These are phyloP conservation scores for Parnassius glacialis DNA, from an alignment of 2,888 invertebrate genomes.

Conservation along the genomic window DNA sequence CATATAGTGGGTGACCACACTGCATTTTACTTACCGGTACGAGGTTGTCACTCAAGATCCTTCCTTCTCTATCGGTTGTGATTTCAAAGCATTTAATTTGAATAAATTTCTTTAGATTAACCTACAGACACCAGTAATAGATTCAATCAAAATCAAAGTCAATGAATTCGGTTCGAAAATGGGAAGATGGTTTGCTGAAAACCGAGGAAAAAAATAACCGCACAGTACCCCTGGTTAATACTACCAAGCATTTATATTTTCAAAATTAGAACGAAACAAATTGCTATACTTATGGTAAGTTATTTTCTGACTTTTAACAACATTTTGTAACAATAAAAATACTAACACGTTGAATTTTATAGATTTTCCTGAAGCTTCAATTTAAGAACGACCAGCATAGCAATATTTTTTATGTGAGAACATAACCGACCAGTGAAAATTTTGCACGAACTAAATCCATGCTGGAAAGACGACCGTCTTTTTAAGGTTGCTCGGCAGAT, in stretches of 20 bases:
- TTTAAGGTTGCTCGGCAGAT: constrained; percentile 63
- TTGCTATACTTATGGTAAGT: constrained; percentile 62
- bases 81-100: too few species aligned
- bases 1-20: too few species aligned
- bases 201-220: constrained; percentile 47
- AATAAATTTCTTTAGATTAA: constrained; percentile 48
- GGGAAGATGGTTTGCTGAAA: constrained; percentile 51
- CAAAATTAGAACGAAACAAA: constrained; percentile 48
- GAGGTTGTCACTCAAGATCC: too few species aligned
- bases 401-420: constrained; percentile 63
- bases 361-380: constrained; percentile 47
- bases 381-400: constrained; percentile 52
- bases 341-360: not conserved
- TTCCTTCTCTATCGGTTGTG: too few species aligned
- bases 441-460: constrained; percentile 55
- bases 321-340: not conserved
- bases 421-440: constrained; percentile 58
- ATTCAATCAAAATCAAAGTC: too few species aligned
- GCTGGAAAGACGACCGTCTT: constrained; percentile 64
- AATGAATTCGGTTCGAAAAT: constrained; percentile 44
- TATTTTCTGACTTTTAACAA: constrained; percentile 1
- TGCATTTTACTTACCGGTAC: too few species aligned
- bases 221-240: constrained; percentile 44
- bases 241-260: constrained; percentile 42
- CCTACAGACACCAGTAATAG: constrained; percentile 59